phyloP scores from a whole-genome alignment of 2,797 vertebrate genomes.

The Siniperca undulata region DNA sequence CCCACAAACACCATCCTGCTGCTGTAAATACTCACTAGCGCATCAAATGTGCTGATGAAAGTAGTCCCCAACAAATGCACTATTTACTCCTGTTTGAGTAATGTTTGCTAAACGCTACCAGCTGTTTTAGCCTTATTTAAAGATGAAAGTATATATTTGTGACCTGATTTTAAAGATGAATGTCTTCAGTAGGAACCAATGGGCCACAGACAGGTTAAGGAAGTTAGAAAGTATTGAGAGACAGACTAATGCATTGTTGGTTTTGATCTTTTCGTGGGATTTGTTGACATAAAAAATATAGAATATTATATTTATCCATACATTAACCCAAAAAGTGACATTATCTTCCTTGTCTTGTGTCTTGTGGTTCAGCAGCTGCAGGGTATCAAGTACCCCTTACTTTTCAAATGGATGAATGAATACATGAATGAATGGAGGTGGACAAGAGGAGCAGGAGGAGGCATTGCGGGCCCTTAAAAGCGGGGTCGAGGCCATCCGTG shows the following conservation, averaged over 20 bases:
- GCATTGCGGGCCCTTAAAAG: constrained; percentile 30
- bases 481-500: constrained; percentile 48
- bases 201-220: neutral
- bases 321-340: constrained; percentile 12
- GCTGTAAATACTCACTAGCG: neutral
- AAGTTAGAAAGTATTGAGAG: neutral
- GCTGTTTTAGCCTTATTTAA: neutral
- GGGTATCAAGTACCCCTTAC: constrained; percentile 67
- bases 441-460: constrained; percentile 41
- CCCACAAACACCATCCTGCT: neutral
- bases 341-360: constrained; percentile 36
- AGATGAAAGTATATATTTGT: too few relatives aligned
- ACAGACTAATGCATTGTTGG: neutral
- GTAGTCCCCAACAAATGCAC: neutral
- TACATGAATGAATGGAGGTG: constrained; percentile 65
- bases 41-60: neutral
- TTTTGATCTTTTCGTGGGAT: neutral
- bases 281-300: neutral
- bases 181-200: neutral
- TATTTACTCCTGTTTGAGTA: neutral
- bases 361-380: constrained; percentile 62
- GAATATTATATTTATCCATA: neutral
- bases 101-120: neutral
- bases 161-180: neutral
- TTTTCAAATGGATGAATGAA: constrained; percentile 76